phyloP scores from a whole-genome alignment of 2,888 invertebrate species.

The Platycheirus albimanus region DNA sequence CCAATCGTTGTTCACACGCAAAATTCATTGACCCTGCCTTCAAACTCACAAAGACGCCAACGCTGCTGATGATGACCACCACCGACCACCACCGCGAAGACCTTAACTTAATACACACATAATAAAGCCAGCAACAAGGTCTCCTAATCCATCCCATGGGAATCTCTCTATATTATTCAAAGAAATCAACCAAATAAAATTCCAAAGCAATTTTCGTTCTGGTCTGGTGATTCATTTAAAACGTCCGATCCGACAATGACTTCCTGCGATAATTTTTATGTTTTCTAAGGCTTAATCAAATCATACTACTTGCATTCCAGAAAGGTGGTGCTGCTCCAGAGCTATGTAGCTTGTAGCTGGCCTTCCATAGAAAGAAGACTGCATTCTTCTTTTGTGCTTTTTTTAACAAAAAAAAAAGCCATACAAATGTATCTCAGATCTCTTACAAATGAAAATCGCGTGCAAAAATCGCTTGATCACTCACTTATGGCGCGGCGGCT shows the following conservation, averaged over 20 bases:
- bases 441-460: conserved; percentile 56
- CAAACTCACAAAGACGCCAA: not conserved
- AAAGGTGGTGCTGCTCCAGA: not conserved
- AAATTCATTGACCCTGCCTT: conserved; percentile 41
- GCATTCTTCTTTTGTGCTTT: conserved; percentile 44
- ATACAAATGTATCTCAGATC: conserved; percentile 40
- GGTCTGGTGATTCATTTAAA: conserved; percentile 64
- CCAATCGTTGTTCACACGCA: conserved; percentile 40
- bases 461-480: conserved; percentile 59
- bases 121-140: not conserved
- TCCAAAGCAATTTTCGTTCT: conserved; percentile 45
- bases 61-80: conserved; percentile 8
- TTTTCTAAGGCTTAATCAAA: conserved; percentile 40
- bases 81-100: not conserved
- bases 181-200: conserved; percentile 9
- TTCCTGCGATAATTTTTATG: conserved; percentile 59
- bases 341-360: too few relatives aligned
- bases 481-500: conserved; percentile 23
- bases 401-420: not conserved
- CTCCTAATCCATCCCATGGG: conserved; percentile 64
- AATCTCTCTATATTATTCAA: conserved; percentile 33
- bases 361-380: conserved; percentile 4
- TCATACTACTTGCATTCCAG: conserved; percentile 28
- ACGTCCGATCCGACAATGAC: conserved; percentile 52
- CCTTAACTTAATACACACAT: too few relatives aligned